Evolutionary conservation across 2,797 vertebrate genomes (phyloP).

Genomic region (Eospalax fontanierii): DNA sequence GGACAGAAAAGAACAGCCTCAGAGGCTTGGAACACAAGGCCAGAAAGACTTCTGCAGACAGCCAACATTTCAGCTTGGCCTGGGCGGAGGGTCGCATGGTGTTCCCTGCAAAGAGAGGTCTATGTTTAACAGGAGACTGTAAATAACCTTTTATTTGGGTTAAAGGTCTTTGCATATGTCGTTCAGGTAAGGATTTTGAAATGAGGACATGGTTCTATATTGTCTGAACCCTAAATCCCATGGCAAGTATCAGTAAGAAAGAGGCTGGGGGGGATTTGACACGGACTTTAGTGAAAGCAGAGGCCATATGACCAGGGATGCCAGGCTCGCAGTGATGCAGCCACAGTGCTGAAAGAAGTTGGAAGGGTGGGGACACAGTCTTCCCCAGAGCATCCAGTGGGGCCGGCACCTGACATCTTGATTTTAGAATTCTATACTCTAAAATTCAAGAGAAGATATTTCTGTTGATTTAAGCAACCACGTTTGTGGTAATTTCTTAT

Average conservation of each 20-base stretch:
- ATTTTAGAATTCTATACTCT: neutral
- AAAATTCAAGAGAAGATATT: constrained; percentile 3
- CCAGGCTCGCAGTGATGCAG: neutral
- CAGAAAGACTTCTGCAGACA: neutral
- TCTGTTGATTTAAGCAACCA: neutral
- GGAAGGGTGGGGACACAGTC: neutral
- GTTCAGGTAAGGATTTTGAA: neutral
- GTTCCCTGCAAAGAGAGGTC: neutral
- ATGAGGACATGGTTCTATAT: neutral
- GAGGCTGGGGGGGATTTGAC: neutral
- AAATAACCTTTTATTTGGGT: neutral
- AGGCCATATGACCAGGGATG: neutral
- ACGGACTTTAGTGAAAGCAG: neutral
- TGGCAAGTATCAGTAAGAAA: neutral
- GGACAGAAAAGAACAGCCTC: neutral
- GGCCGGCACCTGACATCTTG: neutral
- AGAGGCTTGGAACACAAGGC: neutral
- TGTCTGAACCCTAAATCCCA: neutral
- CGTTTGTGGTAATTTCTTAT: neutral
- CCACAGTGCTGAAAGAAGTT: neutral
- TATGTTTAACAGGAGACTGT: neutral
- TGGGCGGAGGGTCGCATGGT: neutral
- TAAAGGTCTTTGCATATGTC: neutral
- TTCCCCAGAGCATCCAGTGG: neutral
- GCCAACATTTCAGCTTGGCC: neutral